These are phyloP conservation scores for Halesus radiatus DNA, from an alignment of 1,140 invertebrate species.

Conservation along the genomic window DNA sequence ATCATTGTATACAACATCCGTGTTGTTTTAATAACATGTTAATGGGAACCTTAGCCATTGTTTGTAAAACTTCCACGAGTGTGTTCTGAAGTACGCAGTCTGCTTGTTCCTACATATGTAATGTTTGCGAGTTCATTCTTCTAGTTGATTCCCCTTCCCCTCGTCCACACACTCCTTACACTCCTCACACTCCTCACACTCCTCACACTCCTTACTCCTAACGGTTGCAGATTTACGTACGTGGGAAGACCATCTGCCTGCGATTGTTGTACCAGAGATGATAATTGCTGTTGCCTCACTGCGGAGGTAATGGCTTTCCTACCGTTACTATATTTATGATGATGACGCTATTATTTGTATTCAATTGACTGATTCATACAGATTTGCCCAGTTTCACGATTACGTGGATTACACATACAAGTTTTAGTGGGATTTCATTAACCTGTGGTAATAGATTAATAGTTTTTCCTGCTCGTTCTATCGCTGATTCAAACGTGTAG, in stretches of 20 bases:
- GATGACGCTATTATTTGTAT: conserved; percentile 11
- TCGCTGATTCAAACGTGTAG: too few relatives aligned
- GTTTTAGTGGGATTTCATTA: too few relatives aligned
- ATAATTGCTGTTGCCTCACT: neutral
- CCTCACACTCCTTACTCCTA: neutral
- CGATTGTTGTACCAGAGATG: neutral
- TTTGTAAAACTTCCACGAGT: neutral
- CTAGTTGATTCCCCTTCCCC: neutral
- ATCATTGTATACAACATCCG: conserved; percentile 3
- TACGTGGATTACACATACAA: too few relatives aligned
- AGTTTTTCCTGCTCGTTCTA: too few relatives aligned
- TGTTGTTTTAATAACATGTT: conserved; percentile 3
- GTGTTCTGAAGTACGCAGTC: too few relatives aligned
- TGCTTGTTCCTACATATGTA: too few relatives aligned
- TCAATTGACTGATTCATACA: neutral
- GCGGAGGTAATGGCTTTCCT: neutral
- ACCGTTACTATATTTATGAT: conserved; percentile 5
- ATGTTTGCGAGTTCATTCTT: conserved; percentile 9
- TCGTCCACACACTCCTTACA: too few relatives aligned
- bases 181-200: too few relatives aligned
- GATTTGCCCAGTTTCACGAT: too few relatives aligned
- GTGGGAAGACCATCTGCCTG: conserved; percentile 21
- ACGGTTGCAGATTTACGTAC: neutral
- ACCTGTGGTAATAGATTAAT: too few relatives aligned
- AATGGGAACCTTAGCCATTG: neutral